Conservation (phyloP, 2,888 invertebrate species). For the Drosophila kambysellisi region DNA sequence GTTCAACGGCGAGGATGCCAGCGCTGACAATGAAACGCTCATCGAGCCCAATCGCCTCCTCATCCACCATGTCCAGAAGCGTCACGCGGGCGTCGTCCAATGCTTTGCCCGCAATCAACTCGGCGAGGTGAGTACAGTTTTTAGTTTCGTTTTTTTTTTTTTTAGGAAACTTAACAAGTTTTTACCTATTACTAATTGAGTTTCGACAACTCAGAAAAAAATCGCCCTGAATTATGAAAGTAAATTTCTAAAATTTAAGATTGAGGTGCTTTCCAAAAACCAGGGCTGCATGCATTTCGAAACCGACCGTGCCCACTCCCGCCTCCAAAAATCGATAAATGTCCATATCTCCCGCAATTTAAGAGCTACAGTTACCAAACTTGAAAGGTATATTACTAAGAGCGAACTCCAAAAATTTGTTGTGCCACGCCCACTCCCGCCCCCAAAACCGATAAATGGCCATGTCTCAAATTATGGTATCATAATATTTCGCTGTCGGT, state of each 20-base stretch:
- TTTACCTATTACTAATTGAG: background rate
- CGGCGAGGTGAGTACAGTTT: slow-evolving; percentile 87
- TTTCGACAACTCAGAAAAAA: background rate
- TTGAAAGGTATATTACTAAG: too few relatives aligned
- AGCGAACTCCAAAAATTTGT: too few relatives aligned
- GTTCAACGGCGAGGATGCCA: slow-evolving; percentile 91
- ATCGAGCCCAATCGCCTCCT: slow-evolving; percentile 86
- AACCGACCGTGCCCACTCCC: background rate
- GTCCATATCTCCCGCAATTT: too few relatives aligned
- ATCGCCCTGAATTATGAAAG: background rate
- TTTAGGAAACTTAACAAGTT: background rate
- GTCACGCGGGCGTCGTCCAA: slow-evolving; percentile 95
- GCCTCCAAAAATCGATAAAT: too few relatives aligned
- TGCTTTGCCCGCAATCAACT: slow-evolving; percentile 94
- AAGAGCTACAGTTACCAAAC: too few relatives aligned
- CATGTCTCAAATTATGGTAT: too few relatives aligned
- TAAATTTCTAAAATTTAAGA: background rate
- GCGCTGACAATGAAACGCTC: slow-evolving; percentile 86
- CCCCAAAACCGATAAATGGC: too few relatives aligned
- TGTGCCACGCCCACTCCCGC: too few relatives aligned
- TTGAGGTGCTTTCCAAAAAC: background rate
- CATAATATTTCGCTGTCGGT: too few relatives aligned
- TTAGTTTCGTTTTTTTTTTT: background rate
- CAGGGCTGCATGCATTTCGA: background rate
- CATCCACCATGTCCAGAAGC: slow-evolving; percentile 90